Evolutionary conservation across 1,140 invertebrate species (phyloP), one percentile per base, ranked within the genome.

Genomic region (Amyelois transitella): DNA sequence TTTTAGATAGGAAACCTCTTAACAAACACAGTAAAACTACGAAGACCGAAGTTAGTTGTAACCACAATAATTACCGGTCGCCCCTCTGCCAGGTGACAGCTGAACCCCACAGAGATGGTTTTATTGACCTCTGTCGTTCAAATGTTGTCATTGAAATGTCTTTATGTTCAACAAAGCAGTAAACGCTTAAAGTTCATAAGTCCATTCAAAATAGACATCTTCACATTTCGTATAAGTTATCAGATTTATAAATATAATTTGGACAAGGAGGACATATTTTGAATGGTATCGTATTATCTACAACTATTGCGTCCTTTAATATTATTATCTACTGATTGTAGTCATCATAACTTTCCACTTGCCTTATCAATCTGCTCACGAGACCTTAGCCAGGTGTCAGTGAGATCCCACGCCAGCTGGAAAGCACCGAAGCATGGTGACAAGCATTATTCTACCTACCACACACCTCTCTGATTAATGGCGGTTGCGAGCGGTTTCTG

Each of bases 61-160:
- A 14, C 12, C 12, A 38, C 32, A 38, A 14, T 28, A 28, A 28
- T 38, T 38, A 38, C 32, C n/a, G 25, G 25, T 38, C 32, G 12
- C 32, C 32, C 69, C 69, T 67, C 73, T 68, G 69, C 76, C 77
- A 80, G 75, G 77, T 79, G 77, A 50, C 58, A 62, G 57, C 50
- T 48, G 61, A 51, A 66, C 71, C 77, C 68, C 80, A 72, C 75
- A 73, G 66, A 61, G 59, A 74, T 77, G 80, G 79, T 75, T 81
- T 77, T 60, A 58, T 61, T 53, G 66, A 55, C 64, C 67, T 60
- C 55, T 32, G 61, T 51, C 55, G 48, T 60, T 63, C 60, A 59
- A 63, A 54, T 66, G 50, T 66, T 67, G 68, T 73, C 68, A 71
- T 64, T 63, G 52, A 51, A 55, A 59, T 64, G 58, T 49, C 58